A percentile compares a stretch with the other conserved stretches of the same genome.
Conservation (phyloP, 2,888 invertebrate genomes). For the Diarsia rubi region DNA sequence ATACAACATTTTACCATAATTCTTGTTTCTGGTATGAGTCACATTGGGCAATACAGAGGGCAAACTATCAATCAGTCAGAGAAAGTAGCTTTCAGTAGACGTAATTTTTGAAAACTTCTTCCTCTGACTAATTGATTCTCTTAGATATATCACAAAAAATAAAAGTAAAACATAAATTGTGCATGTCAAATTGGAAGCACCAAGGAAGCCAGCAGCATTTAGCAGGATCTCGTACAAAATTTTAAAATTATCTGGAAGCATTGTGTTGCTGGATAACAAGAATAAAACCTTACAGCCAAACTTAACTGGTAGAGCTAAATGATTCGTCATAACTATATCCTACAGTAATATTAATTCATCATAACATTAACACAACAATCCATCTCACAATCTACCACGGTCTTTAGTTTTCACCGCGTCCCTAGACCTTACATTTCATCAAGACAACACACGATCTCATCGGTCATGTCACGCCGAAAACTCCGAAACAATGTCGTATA, state of each 20-base stretch:
- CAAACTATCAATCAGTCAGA: neutral
- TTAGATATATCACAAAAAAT: neutral
- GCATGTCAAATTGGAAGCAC: neutral
- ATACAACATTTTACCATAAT: neutral
- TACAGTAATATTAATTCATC: neutral
- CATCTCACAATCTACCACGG: slow-evolving; percentile 21
- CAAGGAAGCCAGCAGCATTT: neutral
- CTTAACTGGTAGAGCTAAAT: neutral
- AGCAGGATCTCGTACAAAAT: neutral
- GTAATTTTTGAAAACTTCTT: neutral
- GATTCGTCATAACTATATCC: neutral
- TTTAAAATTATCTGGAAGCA: too few species aligned
- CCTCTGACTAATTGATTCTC: neutral
- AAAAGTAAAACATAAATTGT: neutral
- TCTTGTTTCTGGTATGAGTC: neutral
- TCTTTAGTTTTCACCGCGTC: slow-evolving; percentile 46
- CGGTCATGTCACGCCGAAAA: slow-evolving; percentile 70
- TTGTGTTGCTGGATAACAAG: neutral
- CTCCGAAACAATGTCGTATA: slow-evolving; percentile 80
- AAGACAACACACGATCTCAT: slow-evolving; percentile 62
- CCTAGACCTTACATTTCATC: slow-evolving; percentile 60
- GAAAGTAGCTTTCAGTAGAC: neutral
- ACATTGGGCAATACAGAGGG: neutral
- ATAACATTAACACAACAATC: slow-evolving; percentile 23
- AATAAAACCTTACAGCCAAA: too few species aligned